Evolutionary conservation across 2,113 vertebrate species (phyloP), one percentile per base, ranked within the genome.

Genomic region (Perca flavescens): DNA sequence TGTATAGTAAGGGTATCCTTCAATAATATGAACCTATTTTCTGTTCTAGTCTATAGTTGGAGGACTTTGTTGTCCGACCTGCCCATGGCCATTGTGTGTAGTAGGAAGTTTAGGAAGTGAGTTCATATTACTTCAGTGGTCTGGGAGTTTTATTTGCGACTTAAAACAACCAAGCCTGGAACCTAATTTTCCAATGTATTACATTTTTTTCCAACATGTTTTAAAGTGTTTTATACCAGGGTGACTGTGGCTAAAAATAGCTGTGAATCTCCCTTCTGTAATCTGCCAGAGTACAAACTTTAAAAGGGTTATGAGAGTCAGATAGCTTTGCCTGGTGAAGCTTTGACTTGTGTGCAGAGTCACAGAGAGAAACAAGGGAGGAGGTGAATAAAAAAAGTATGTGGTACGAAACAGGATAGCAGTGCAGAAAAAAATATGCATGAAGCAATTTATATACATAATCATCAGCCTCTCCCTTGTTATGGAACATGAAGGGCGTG

Each of bases 101-200:
- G 61, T 79, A 91, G 93, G 93, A 94, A 92, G 92, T 90, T 88
- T 86, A 84, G 94, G 94, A 94, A 94, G 89, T 92, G 89, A 93
- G 86, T 88, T 94, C 60, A 87, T 76, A 89, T 88, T 58, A 84
- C 87, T 86, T 85, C 65, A 74, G 56, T 79, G 77, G 17, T 71
- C 73, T 46, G 77, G 53, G 50, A 78, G 62, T 73, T 40, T 85
- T 89, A 74, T 83, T 84, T 86, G 76, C 84, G 68, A 72, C 83
- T 47, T 63, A 85, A 87, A 89, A 72, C 80, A 89, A 74, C 25
- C 19, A 10, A 47, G 50, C 25, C 46, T 85, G 40, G 28, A 73
- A 50, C 21, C 22, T 12, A 17, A 53, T 83, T 75, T 58, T 43
- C 3, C 11, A 54, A 63, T 62, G 3, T 34, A 14, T 14, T 66